Evolutionary conservation across 2,113 vertebrate genomes (phyloP).

Genomic region (Numenius arquata): DNA sequence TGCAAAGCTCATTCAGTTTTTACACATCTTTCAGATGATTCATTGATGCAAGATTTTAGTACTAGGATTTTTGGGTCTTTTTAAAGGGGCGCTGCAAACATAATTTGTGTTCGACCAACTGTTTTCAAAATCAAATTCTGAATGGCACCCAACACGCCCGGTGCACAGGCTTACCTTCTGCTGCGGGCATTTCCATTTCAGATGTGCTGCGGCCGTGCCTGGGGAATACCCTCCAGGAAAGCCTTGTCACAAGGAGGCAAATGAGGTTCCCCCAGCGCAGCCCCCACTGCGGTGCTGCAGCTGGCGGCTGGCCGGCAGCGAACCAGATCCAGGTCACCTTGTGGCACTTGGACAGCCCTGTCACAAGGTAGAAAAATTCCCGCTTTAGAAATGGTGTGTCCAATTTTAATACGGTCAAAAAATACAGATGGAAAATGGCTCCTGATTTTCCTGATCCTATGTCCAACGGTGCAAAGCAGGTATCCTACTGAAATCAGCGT

Average conservation of each 20-base stretch:
- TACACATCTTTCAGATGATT: background rate
- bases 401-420: background rate
- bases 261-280: background rate
- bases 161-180: constrained; percentile 21
- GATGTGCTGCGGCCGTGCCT: background rate
- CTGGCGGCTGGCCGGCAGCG: background rate
- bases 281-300: background rate
- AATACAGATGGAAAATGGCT: background rate
- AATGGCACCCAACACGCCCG: background rate
- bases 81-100: background rate
- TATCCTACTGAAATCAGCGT: background rate
- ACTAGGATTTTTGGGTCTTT: background rate
- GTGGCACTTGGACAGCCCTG: background rate
- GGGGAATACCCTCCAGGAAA: constrained; percentile 16
- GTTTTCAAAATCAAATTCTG: background rate
- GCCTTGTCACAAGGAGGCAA: constrained; percentile 32
- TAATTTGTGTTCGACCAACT: background rate
- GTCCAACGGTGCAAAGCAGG: background rate
- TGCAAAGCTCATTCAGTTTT: background rate
- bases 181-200: constrained; percentile 35
- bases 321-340: background rate
- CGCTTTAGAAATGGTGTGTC: rapidly evolving
- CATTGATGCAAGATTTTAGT: background rate
- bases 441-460: background rate
- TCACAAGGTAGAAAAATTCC: background rate